A percentile compares a stretch with the other conserved stretches of the same genome.
Conservation (phyloP, 2,888 invertebrate genomes). For the Dione vanillae region DNA sequence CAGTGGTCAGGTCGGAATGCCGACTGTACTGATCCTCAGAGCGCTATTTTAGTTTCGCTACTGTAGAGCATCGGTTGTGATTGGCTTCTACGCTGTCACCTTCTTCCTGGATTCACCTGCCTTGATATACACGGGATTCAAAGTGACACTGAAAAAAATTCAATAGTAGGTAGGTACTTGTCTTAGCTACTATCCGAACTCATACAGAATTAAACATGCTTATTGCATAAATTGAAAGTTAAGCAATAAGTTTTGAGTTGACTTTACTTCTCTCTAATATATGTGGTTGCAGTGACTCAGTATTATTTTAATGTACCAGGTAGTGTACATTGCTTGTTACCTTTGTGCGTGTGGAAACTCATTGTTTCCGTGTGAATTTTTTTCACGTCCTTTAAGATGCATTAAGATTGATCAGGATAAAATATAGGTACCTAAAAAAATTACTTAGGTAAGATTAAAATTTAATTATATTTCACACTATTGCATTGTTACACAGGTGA, state of each 20-base stretch:
- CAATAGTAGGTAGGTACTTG: too few relatives aligned
- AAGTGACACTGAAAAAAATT: too few relatives aligned
- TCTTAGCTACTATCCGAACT: conserved; percentile 36
- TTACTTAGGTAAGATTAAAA: not conserved
- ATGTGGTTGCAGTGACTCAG: not conserved
- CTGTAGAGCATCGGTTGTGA: too few relatives aligned
- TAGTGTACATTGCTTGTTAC: not conserved
- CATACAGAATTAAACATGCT: too few relatives aligned
- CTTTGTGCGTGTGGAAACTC: not conserved
- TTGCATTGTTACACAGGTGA: too few relatives aligned
- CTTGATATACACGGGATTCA: too few relatives aligned
- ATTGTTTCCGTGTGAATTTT: not conserved
- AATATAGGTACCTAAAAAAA: not conserved
- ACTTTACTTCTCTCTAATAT: not conserved
- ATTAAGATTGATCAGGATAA: not conserved
- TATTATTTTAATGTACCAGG: not conserved
- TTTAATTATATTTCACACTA: too few relatives aligned
- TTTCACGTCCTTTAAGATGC: conserved; percentile 13
- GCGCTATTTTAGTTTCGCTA: too few relatives aligned
- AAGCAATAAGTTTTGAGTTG: conserved; percentile 40
- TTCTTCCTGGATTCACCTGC: too few relatives aligned
- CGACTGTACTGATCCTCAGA: too few relatives aligned
- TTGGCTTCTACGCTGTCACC: too few relatives aligned
- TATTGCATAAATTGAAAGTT: conserved; percentile 41
- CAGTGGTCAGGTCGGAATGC: too few relatives aligned